Percentiles rank a stretch among this genome's conserved stretches.
Conservation (phyloP, 2,113 vertebrate genomes). For the Pygoscelis antarcticus region DNA sequence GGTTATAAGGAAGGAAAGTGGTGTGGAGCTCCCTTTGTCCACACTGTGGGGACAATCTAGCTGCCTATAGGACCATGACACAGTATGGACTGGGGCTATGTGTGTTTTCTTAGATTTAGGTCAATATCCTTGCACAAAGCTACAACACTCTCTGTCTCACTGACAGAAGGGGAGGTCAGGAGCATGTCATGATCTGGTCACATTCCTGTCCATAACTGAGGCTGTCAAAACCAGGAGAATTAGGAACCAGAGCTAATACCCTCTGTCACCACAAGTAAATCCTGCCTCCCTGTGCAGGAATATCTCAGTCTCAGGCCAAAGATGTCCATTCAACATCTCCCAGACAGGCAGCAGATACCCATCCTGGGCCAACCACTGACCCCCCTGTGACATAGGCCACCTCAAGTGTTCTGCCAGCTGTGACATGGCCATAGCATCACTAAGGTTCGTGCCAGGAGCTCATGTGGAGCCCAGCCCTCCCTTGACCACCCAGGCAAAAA, state of each 20-base stretch:
- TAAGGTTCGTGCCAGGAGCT: not conserved
- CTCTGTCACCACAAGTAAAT: not conserved
- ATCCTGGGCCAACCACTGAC: not conserved
- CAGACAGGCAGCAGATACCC: not conserved
- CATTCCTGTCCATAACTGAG: not conserved
- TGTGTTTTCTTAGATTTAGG: not conserved
- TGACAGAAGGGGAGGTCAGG: not conserved
- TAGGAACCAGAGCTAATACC: not conserved
- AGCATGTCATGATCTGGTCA: no score
- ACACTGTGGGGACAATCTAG: no score
- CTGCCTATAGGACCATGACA: not conserved
- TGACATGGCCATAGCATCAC: not conserved
- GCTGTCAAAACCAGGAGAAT: not conserved
- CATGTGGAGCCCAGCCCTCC: not conserved
- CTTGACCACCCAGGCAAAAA: not conserved
- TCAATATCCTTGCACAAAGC: not conserved
- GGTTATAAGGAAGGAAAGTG: not conserved
- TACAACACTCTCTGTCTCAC: not conserved
- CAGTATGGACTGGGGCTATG: fast-evolving
- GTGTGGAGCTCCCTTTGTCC: not conserved
- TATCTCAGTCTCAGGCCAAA: not conserved
- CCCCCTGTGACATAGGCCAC: not conserved
- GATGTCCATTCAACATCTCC: not conserved
- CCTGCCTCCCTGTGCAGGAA: fast-evolving
- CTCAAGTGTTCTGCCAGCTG: not conserved